Percentiles rank a stretch among this genome's conserved stretches.
These are phyloP conservation scores for Osmerus mordax DNA, from an alignment of 2,113 vertebrate species.

Conservation along the genomic window DNA sequence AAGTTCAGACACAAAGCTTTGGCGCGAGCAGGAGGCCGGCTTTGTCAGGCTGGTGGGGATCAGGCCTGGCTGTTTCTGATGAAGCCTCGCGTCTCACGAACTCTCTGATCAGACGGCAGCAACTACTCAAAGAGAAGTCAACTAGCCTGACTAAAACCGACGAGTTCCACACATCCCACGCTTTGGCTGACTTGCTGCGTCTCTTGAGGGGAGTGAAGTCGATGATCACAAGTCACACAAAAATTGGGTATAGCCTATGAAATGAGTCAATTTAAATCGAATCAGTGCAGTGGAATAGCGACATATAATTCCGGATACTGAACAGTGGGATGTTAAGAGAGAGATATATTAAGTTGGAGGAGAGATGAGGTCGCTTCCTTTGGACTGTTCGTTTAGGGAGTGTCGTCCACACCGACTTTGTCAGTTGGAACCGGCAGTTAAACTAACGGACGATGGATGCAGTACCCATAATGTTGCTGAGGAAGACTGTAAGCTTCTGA, in stretches of 20 bases:
- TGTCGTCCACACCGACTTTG: no score
- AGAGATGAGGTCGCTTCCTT: no score
- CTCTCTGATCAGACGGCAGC: constrained; percentile 15
- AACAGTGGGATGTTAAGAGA: no score
- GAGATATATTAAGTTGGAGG: no score
- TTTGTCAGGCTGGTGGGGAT: constrained; percentile 49
- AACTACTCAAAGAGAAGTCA: not conserved
- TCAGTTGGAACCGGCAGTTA: no score
- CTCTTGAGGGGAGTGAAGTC: no score
- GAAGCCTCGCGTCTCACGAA: constrained; percentile 29
- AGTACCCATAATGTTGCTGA: not conserved
- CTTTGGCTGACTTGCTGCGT: no score
- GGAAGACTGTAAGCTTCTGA: not conserved
- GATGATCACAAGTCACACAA: no score
- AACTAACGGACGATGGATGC: not conserved
- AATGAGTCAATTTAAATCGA: not conserved
- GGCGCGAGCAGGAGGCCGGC: constrained; percentile 19
- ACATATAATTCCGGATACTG: no score
- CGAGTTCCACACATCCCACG: no score
- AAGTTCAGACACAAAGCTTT: constrained; percentile 29
- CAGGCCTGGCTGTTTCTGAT: constrained; percentile 25
- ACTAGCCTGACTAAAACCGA: not conserved
- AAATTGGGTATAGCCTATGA: no score
- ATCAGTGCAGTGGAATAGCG: not conserved
- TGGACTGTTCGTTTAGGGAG: no score